These are phyloP conservation scores for Tenthredo mesomela DNA, from an alignment of 2,888 invertebrate species.

Conservation along the genomic window DNA sequence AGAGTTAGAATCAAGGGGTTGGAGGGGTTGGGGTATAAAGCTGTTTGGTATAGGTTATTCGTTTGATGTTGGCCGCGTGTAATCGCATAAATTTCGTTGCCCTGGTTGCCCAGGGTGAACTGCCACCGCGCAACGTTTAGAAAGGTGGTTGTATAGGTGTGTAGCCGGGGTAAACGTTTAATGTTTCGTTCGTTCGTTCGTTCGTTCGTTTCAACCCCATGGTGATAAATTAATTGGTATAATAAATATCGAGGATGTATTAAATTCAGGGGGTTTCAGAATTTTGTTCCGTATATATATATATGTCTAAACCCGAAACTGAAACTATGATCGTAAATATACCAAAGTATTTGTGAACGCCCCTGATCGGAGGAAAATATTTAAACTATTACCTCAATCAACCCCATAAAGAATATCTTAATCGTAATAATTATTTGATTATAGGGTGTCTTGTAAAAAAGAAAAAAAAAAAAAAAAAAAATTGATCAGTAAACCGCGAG, in stretches of 20 bases:
- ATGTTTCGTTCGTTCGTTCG: constrained; percentile 33
- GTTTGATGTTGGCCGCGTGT: constrained; percentile 44
- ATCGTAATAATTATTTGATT: not conserved
- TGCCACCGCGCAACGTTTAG: constrained; percentile 18
- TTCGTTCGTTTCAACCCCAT: not conserved
- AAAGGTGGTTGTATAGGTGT: constrained; percentile 4
- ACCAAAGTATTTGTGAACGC: not conserved
- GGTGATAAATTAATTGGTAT: constrained; percentile 49
- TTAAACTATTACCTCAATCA: not conserved
- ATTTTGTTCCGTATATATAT: too few species aligned
- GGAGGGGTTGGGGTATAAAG: constrained; percentile 25
- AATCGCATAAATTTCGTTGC: constrained; percentile 48
- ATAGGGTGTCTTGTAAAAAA: not conserved
- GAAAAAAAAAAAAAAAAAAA: not conserved
- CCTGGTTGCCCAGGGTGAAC: not conserved
- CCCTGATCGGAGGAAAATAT: not conserved
- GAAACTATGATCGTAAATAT: constrained; percentile 2
- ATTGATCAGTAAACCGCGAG: not conserved
- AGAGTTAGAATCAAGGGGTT: not conserved
- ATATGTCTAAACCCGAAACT: not conserved
- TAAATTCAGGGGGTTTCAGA: not conserved
- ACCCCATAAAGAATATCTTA: not conserved
- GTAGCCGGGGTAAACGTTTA: constrained; percentile 29
- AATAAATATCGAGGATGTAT: constrained; percentile 32
- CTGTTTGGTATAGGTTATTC: constrained; percentile 46